Evolutionary conservation across 1,140 invertebrate genomes (phyloP).

Genomic region (Papilio glaucus): DNA sequence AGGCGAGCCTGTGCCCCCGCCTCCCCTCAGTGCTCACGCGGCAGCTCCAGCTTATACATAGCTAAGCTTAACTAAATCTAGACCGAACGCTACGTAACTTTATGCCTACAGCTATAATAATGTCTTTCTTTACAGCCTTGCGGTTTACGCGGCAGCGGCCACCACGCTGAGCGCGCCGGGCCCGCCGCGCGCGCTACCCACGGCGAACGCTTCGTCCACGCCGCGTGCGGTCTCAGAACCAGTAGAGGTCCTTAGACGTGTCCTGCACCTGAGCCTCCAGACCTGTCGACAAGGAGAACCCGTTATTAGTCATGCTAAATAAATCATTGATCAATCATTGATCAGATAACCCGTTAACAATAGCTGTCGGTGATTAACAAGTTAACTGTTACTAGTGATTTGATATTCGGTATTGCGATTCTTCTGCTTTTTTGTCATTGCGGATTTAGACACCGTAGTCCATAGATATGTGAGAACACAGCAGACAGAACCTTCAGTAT

Average conservation of each 20-base stretch:
- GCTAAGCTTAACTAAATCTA: slow-evolving; percentile 29
- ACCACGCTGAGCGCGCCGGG: slow-evolving; percentile 3
- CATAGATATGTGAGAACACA: too few species aligned
- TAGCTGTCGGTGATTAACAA: too few species aligned
- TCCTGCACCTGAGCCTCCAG: slow-evolving; percentile 85
- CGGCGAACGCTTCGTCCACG: slow-evolving; percentile 18
- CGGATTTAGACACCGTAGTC: too few species aligned
- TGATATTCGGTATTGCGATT: too few species aligned
- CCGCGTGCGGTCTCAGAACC: slow-evolving; percentile 74
- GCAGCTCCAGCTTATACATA: neutral
- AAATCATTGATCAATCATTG: too few species aligned
- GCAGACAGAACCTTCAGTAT: too few species aligned
- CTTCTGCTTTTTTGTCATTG: too few species aligned
- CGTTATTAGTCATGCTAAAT: too few species aligned
- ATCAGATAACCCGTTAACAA: too few species aligned
- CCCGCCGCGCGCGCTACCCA: neutral
- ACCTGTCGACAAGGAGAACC: slow-evolving; percentile 70
- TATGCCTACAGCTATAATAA: slow-evolving; percentile 36
- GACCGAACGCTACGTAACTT: slow-evolving; percentile 14
- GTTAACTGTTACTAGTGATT: too few species aligned
- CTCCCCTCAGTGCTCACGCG: neutral
- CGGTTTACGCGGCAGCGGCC: slow-evolving; percentile 21
- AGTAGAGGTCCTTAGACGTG: slow-evolving; percentile 84
- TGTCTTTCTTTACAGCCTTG: slow-evolving; percentile 45
- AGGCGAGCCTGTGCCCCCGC: neutral